These are phyloP conservation scores for Platycnemis pennipes DNA, from an alignment of 2,888 invertebrate species.

Conservation along the genomic window DNA sequence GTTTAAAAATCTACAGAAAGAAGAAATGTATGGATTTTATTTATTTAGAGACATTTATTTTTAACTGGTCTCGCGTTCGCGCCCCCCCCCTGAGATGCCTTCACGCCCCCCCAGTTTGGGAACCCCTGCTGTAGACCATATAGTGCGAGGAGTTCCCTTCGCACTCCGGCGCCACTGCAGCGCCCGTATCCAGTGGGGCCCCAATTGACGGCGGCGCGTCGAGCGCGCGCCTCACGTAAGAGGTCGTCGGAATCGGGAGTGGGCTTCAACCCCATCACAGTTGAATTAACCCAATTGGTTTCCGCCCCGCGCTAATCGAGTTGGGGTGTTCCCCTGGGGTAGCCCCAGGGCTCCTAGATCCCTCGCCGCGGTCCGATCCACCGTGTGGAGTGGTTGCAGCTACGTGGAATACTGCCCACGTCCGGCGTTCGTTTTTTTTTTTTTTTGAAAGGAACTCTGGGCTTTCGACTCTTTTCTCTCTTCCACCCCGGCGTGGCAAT, in stretches of 20 bases:
- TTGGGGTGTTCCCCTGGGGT: neutral
- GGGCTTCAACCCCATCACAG: neutral
- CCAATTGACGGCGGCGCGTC: neutral
- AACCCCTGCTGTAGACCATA: too few species aligned
- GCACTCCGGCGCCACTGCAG: too few species aligned
- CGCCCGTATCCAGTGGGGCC: neutral
- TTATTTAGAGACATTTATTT: too few species aligned
- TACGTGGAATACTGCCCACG: neutral
- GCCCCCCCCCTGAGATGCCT: too few species aligned
- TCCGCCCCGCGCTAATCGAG: neutral
- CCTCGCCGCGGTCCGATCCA: neutral
- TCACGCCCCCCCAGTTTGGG: too few species aligned
- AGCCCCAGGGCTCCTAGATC: neutral
- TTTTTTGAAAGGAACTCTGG: neutral
- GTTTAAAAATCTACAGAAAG: too few species aligned
- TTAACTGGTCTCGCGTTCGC: too few species aligned
- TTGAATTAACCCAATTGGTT: constrained; percentile 21
- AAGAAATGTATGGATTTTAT: too few species aligned
- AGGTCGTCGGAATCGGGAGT: neutral
- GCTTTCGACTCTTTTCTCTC: neutral
- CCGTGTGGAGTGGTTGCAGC: neutral
- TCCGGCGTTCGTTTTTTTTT: neutral
- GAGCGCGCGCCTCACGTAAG: neutral
- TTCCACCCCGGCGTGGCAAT: neutral
- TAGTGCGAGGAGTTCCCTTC: too few species aligned